Conservation (phyloP, 37 sponge, comb jelly and placozoan species). For the Halichondria panicea region DNA sequence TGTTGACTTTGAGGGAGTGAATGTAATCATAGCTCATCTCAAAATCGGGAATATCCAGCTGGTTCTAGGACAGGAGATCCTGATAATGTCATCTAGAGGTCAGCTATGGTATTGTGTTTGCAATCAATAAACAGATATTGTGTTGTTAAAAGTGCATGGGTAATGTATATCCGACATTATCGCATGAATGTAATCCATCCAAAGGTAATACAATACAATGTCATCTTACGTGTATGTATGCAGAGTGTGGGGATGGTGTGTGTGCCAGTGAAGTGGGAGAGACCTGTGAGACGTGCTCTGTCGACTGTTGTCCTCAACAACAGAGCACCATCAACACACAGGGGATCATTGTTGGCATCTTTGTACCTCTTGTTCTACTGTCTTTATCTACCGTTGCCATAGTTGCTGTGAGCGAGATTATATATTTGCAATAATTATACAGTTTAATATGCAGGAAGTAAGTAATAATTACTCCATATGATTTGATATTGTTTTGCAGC, state of each 20-base stretch:
- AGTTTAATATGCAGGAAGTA: not conserved
- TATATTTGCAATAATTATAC: not conserved
- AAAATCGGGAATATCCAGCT: constrained; percentile 75
- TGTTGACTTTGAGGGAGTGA: constrained; percentile 27
- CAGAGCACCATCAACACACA: no score
- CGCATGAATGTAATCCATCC: not conserved
- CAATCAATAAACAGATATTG: not conserved
- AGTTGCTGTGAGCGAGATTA: not conserved
- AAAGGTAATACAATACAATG: not conserved
- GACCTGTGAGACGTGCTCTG: constrained; percentile 48
- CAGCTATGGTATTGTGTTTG: not conserved
- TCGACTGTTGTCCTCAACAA: constrained; percentile 66
- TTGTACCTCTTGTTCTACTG: constrained; percentile 24
- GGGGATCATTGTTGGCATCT: constrained; percentile 34
- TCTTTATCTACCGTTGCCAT: not conserved
- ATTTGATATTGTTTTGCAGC: constrained; percentile 29
- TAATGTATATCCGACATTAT: no score
- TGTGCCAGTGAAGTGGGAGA: constrained; percentile 42
- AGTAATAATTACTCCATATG: not conserved
- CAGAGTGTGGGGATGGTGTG: constrained; percentile 72
- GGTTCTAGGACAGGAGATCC: constrained; percentile 54
- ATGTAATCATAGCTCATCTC: constrained; percentile 78
- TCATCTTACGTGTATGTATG: not conserved
- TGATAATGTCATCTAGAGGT: constrained; percentile 36
- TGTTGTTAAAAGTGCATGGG: not conserved